phyloP scores from a whole-genome alignment of 2,797 vertebrate species.

The Staurois parvus region DNA sequence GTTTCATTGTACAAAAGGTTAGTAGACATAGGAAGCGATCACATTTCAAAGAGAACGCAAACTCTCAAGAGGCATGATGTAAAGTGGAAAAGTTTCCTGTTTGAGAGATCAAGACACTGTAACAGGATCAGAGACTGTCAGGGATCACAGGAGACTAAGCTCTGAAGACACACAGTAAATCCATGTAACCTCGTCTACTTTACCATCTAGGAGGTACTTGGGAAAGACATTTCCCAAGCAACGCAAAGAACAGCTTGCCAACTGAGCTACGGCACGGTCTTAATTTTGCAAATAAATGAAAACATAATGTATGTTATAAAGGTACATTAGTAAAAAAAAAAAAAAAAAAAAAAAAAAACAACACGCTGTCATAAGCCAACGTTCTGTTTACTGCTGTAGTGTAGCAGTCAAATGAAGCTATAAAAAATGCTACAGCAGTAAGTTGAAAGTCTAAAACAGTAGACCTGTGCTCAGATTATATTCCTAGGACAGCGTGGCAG shows the following conservation, averaged over 20 bases:
- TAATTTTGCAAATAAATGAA: too few relatives aligned
- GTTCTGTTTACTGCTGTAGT: too few relatives aligned
- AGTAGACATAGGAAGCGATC: not conserved
- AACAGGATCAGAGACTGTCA: not conserved
- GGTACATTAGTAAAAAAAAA: too few relatives aligned
- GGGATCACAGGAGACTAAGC: not conserved
- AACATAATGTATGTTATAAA: too few relatives aligned
- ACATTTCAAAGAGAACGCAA: constrained; percentile 28
- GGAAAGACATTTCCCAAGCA: too few relatives aligned
- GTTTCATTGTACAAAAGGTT: not conserved
- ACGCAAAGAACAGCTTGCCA: too few relatives aligned
- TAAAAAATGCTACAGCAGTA: not conserved
- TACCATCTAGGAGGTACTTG: too few relatives aligned
- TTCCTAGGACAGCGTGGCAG: constrained; percentile 34
- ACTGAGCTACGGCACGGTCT: too few relatives aligned
- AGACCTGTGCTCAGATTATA: not conserved
- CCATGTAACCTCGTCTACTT: not conserved
- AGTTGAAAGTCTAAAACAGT: constrained; percentile 40
- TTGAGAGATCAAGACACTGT: not conserved
- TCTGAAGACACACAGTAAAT: not conserved
- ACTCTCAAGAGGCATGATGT: not conserved
- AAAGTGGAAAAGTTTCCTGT: not conserved
- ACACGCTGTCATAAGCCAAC: too few relatives aligned
- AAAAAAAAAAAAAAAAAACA: too few relatives aligned
- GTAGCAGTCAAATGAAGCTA: not conserved